Conservation (phyloP, 2,888 invertebrate genomes). For the Eupsilia transversa region DNA sequence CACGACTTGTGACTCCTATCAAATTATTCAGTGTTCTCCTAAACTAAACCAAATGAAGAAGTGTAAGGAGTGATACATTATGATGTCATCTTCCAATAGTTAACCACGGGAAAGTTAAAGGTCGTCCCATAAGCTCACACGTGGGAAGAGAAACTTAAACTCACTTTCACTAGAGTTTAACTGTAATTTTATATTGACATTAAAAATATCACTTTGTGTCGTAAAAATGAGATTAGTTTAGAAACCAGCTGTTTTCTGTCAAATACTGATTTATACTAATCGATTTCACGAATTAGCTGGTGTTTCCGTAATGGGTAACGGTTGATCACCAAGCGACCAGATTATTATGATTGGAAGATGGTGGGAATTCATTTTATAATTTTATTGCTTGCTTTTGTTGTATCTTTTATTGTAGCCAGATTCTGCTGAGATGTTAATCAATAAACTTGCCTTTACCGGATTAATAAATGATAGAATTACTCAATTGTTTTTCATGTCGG, state of each 20-base stretch:
- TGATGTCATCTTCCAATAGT: slow-evolving; percentile 47
- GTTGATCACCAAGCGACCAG: slow-evolving; percentile 8
- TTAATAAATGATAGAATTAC: not conserved
- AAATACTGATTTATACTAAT: slow-evolving; percentile 65
- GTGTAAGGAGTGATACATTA: slow-evolving; percentile 41
- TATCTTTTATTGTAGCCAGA: not conserved
- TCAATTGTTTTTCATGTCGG: not conserved
- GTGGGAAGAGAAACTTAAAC: slow-evolving; percentile 63
- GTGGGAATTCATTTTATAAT: slow-evolving; percentile 14
- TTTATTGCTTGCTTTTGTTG: slow-evolving; percentile 35
- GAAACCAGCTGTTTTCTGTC: slow-evolving; percentile 61
- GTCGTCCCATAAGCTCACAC: slow-evolving; percentile 46
- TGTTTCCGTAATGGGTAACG: slow-evolving; percentile 40
- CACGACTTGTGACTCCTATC: slow-evolving; percentile 50
- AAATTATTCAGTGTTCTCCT: slow-evolving; percentile 40
- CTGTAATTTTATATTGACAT: slow-evolving; percentile 65
- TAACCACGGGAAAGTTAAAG: slow-evolving; percentile 59
- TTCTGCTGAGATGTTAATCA: not conserved
- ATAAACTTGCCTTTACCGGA: not conserved
- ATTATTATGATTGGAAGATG: slow-evolving; percentile 13
- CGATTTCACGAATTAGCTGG: slow-evolving; percentile 60
- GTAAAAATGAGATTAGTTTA: slow-evolving; percentile 61
- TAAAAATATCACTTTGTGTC: slow-evolving; percentile 62
- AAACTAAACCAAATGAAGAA: slow-evolving; percentile 34
- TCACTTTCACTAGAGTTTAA: slow-evolving; percentile 65